A percentile compares a stretch with the other conserved stretches of the same genome.
Conservation (phyloP, 1,140 invertebrate genomes). For the Lethrus apterus region DNA sequence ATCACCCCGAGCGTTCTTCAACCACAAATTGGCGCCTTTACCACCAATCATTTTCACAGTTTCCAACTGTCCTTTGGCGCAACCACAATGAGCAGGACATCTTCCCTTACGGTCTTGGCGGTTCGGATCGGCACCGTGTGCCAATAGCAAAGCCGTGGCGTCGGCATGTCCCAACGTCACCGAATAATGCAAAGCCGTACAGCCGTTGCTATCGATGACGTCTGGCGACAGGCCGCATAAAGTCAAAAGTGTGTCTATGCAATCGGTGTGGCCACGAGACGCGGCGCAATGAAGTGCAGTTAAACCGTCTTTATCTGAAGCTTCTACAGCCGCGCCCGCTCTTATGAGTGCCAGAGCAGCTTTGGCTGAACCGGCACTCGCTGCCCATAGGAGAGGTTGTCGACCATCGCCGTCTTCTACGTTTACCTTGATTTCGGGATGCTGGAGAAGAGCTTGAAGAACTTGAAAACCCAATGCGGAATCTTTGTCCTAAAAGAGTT, state of each 20-base stretch:
- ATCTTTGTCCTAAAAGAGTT: slow-evolving; percentile 38
- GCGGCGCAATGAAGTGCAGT: slow-evolving; percentile 94
- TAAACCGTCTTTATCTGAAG: slow-evolving; percentile 74
- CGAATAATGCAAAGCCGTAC: slow-evolving; percentile 93
- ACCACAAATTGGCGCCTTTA: slow-evolving; percentile 83
- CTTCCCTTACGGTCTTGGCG: slow-evolving; percentile 86
- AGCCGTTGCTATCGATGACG: slow-evolving; percentile 81
- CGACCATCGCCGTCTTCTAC: slow-evolving; percentile 85
- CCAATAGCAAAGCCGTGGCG: slow-evolving; percentile 80
- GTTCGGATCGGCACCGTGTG: slow-evolving; percentile 84
- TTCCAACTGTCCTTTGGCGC: slow-evolving; percentile 90
- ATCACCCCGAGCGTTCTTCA: slow-evolving; percentile 86
- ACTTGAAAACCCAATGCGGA: slow-evolving; percentile 65
- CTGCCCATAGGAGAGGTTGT: slow-evolving; percentile 92
- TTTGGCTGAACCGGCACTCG: slow-evolving; percentile 88
- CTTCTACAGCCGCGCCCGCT: slow-evolving; percentile 71
- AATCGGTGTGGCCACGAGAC: slow-evolving; percentile 87
- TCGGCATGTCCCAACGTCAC: slow-evolving; percentile 90
- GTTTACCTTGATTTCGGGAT: slow-evolving; percentile 69
- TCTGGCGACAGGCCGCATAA: slow-evolving; percentile 82
- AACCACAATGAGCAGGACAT: slow-evolving; percentile 77
- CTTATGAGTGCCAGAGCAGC: slow-evolving; percentile 81
- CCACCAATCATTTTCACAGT: slow-evolving; percentile 69
- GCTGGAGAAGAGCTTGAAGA: slow-evolving; percentile 72
- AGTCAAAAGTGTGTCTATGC: slow-evolving; percentile 83